Percentiles rank a stretch among this genome's conserved stretches.
Conservation (phyloP, 1,140 invertebrate species). For the Oedothorax gibbosus region DNA sequence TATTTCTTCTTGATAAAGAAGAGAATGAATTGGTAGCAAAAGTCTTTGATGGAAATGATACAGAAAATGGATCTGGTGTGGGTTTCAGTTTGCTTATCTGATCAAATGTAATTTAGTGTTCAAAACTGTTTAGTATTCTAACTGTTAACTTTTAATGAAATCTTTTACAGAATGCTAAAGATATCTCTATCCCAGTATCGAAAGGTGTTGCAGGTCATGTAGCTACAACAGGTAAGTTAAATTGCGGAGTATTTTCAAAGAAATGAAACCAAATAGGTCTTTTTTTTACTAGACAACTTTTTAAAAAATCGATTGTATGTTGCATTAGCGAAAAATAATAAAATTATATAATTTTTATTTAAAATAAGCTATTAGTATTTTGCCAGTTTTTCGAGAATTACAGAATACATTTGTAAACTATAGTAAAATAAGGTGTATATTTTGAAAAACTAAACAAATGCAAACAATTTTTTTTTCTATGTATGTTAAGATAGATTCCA, state of each 20-base stretch:
- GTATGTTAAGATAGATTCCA: no score
- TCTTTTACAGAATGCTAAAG: constrained; percentile 26
- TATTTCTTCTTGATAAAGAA: constrained; percentile 83
- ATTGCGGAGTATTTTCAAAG: not conserved
- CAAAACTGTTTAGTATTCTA: not conserved
- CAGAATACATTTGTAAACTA: no score
- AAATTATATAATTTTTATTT: no score
- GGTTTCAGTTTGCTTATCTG: not conserved
- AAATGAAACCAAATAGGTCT: no score
- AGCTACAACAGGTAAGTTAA: constrained; percentile 74
- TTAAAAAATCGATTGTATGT: no score
- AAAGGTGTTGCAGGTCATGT: constrained; percentile 83
- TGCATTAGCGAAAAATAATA: no score
- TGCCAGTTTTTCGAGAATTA: no score
- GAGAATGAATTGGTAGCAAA: constrained; percentile 82
- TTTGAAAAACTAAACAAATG: no score
- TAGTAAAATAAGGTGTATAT: no score
- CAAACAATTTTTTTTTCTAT: no score
- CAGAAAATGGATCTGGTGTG: constrained; percentile 63
- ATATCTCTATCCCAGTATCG: constrained; percentile 56
- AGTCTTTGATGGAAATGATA: constrained; percentile 77
- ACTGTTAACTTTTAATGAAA: constrained; percentile 1
- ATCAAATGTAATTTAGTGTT: not conserved
- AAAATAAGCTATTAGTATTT: no score
- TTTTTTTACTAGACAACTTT: no score